Conservation (phyloP, 2,113 vertebrate species). For the Aptenodytes patagonicus region DNA sequence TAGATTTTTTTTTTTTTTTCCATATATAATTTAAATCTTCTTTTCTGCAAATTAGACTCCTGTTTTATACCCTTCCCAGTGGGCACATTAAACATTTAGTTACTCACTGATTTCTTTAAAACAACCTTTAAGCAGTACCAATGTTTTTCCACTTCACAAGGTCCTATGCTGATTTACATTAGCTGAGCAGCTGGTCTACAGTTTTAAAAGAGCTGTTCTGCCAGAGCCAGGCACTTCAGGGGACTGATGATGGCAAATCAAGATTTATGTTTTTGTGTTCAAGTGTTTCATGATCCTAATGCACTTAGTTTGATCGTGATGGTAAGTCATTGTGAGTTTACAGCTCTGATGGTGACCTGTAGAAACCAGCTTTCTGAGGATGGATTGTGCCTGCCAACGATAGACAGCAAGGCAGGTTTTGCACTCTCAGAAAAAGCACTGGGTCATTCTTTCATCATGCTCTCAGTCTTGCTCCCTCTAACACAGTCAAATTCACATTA, state of each 20-base stretch:
- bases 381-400: not conserved
- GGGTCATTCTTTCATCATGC: not conserved
- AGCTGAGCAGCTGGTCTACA: not conserved
- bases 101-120: conserved; percentile 3
- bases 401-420: not conserved
- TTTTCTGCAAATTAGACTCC: not conserved
- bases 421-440: not conserved
- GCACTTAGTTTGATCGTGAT: not conserved
- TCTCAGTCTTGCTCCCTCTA: not conserved
- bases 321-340: not conserved
- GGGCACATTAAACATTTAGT: not conserved
- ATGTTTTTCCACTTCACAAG: not conserved
- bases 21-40: not conserved
- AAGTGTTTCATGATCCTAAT: not conserved
- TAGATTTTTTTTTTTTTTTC: not conserved
- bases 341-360: not conserved
- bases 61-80: not conserved
- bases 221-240: not conserved
- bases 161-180: not conserved
- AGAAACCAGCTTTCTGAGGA: not conserved
- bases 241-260: not conserved
- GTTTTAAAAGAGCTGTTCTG: not conserved
- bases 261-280: not conserved
- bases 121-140: not conserved
- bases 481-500: not conserved